Conservation (phyloP, 1,140 invertebrate genomes). For the Sitodiplosis mosellana region DNA sequence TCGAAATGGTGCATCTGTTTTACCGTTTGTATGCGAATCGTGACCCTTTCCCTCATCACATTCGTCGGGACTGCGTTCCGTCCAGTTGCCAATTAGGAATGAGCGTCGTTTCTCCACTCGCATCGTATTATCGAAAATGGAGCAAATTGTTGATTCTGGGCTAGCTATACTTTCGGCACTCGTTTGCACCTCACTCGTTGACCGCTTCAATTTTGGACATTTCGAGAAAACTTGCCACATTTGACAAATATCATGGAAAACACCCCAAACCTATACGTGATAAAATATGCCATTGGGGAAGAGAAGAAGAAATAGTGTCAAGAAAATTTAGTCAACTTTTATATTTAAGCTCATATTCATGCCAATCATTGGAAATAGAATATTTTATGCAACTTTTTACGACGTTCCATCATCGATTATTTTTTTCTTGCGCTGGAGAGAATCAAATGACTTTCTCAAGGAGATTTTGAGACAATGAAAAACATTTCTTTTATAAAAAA, state of each 20-base stretch:
- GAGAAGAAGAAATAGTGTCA: constrained; percentile 2
- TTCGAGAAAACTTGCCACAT: constrained; percentile 48
- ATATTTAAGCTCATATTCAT: too few species aligned
- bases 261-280: constrained; percentile 35
- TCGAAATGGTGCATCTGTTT: constrained; percentile 28
- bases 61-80: constrained; percentile 24
- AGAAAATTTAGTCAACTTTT: background rate
- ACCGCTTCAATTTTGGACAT: constrained; percentile 36
- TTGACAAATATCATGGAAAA: constrained; percentile 43
- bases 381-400: too few species aligned
- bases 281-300: background rate
- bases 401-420: too few species aligned
- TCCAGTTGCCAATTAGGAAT: constrained; percentile 23
- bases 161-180: constrained; percentile 12
- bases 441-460: too few species aligned
- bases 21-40: constrained; percentile 10
- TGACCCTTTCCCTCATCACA: constrained; percentile 13
- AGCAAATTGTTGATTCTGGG: constrained; percentile 16
- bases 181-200: constrained; percentile 30
- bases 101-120: constrained; percentile 13
- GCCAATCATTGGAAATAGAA: background rate
- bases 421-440: too few species aligned
- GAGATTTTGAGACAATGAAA: background rate
- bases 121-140: constrained; percentile 13
- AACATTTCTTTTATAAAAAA: background rate